A percentile compares a stretch with the other conserved stretches of the same genome.
Evolutionary conservation across 1,140 invertebrate genomes (phyloP).

Genomic region (Scaptomyza pallida): DNA sequence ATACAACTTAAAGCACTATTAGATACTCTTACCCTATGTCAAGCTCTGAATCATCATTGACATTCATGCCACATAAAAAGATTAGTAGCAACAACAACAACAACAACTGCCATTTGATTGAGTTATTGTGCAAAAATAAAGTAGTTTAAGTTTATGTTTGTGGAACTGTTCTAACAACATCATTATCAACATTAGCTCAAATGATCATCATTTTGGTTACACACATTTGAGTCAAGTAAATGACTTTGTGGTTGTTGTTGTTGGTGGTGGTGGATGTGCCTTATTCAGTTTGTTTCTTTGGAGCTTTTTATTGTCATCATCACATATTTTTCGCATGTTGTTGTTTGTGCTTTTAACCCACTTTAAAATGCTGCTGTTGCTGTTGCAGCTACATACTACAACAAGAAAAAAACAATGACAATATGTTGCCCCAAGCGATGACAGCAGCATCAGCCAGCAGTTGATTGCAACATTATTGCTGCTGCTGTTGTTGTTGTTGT

Average conservation of each 20-base stretch:
- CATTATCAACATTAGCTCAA: slow-evolving; percentile 2
- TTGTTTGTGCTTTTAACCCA: slow-evolving; percentile 57
- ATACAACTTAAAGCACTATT: not conserved
- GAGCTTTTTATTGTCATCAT: slow-evolving; percentile 44
- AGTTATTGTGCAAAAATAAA: slow-evolving; percentile 13
- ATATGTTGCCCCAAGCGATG: slow-evolving; percentile 46
- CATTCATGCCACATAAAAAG: not conserved
- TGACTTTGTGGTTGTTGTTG: not conserved
- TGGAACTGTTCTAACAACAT: slow-evolving; percentile 13
- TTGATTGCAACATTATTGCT: slow-evolving; percentile 38
- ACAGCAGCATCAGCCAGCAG: slow-evolving; percentile 21
- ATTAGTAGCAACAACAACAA: too few species aligned
- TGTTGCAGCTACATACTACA: slow-evolving; percentile 36
- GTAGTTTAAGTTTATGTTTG: slow-evolving; percentile 11
- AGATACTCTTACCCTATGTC: not conserved
- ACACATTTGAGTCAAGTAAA: slow-evolving; percentile 27
- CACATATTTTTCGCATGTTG: slow-evolving; percentile 46
- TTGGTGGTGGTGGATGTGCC: slow-evolving; percentile 31
- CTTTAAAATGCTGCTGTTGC: slow-evolving; percentile 39
- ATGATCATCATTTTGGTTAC: slow-evolving; percentile 33
- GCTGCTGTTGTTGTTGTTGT: not conserved
- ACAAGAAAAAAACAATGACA: slow-evolving; percentile 40
- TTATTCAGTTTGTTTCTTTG: slow-evolving; percentile 13
- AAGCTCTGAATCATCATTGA: not conserved
- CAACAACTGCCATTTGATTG: slow-evolving; percentile 23